These are phyloP conservation scores for Drosophila erecta DNA, from an alignment of 1,140 invertebrate genomes.

Conservation along the genomic window DNA sequence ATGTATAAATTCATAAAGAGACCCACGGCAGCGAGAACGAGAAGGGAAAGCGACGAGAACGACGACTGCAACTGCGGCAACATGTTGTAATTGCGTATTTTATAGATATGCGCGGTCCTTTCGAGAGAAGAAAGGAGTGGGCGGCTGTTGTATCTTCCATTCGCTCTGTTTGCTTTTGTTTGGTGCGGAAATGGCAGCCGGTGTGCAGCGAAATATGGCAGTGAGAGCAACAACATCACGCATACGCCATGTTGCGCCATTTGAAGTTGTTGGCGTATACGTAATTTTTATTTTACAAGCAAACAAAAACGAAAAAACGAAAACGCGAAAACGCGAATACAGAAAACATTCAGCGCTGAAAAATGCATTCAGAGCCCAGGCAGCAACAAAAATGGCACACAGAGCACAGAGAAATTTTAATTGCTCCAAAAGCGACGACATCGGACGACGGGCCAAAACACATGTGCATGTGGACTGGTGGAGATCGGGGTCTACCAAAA, in stretches of 20 bases:
- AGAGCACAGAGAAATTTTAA: slow-evolving; percentile 72
- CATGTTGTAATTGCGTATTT: slow-evolving; percentile 82
- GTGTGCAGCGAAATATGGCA: slow-evolving; percentile 71
- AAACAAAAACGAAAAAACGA: slow-evolving; percentile 60
- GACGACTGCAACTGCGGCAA: slow-evolving; percentile 62
- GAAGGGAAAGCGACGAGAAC: slow-evolving; percentile 34
- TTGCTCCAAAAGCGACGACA: slow-evolving; percentile 69
- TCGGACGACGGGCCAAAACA: neutral
- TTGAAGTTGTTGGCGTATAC: slow-evolving; percentile 78
- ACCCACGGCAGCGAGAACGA: slow-evolving; percentile 21
- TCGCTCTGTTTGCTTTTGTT: slow-evolving; percentile 67
- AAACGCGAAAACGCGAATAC: slow-evolving; percentile 44
- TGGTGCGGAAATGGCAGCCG: slow-evolving; percentile 77
- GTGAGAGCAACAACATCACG: slow-evolving; percentile 43
- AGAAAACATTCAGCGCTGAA: slow-evolving; percentile 49
- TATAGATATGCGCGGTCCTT: slow-evolving; percentile 65
- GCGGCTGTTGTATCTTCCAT: slow-evolving; percentile 51
- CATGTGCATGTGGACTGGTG: neutral
- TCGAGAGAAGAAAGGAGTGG: slow-evolving; percentile 8
- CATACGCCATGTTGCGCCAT: slow-evolving; percentile 76
- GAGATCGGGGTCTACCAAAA: slow-evolving; percentile 14
- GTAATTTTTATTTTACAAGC: slow-evolving; percentile 79
- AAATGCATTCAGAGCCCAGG: slow-evolving; percentile 56
- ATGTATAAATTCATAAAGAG: slow-evolving; percentile 77
- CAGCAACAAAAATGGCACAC: slow-evolving; percentile 58